A percentile compares a stretch with the other conserved stretches of the same genome.
These are phyloP conservation scores for Glyptemys insculpta DNA, from an alignment of 2,797 vertebrate species.

Conservation along the genomic window DNA sequence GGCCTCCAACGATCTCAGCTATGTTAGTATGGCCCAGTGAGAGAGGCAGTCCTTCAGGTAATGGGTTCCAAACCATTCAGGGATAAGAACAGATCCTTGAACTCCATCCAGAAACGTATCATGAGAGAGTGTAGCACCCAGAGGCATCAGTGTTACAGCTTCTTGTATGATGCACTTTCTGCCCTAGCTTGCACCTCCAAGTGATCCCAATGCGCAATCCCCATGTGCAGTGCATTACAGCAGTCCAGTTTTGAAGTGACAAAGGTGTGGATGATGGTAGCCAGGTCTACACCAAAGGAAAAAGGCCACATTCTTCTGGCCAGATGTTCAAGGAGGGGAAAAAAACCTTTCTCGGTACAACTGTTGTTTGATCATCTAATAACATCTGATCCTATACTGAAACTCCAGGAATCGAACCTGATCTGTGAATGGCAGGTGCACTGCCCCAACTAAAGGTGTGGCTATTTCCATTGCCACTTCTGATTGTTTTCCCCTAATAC, in stretches of 20 bases:
- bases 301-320: not conserved
- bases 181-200: fast-evolving
- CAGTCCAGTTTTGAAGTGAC: not conserved
- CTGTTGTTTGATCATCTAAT: not conserved
- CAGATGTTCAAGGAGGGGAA: not conserved
- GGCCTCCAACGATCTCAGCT: fast-evolving
- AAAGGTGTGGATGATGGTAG: not conserved
- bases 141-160: not conserved
- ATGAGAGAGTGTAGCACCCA: not conserved
- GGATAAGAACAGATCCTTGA: not conserved
- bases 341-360: not conserved
- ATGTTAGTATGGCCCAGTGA: not conserved
- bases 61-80: not conserved
- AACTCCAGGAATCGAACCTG: not conserved
- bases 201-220: not conserved
- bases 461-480: not conserved
- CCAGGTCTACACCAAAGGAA: not conserved
- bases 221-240: fast-evolving
- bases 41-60: not conserved
- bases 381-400: not conserved
- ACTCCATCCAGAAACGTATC: not conserved
- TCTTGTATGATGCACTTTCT: not conserved
- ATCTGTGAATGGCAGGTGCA: not conserved
- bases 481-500: slow-evolving; percentile 16
- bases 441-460: not conserved